Conservation (phyloP, 2,113 vertebrate genomes). For the Sardina pilchardus region DNA sequence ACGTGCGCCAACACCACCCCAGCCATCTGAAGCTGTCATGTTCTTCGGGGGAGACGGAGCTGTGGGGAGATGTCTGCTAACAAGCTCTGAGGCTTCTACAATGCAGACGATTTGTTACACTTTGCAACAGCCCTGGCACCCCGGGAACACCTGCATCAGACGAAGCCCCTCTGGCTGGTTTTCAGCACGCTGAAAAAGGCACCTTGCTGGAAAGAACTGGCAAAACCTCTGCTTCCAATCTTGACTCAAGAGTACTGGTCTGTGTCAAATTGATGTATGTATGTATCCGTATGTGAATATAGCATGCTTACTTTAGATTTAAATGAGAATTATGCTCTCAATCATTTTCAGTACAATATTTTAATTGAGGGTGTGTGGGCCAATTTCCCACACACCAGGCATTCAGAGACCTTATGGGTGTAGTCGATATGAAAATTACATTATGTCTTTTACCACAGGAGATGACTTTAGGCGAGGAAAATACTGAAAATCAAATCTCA, state of each 20-base stretch:
- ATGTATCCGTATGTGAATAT: background rate
- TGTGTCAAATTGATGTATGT: background rate
- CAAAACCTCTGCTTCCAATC: background rate
- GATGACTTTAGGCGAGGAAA: background rate
- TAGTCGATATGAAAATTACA: background rate
- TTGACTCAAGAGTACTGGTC: background rate
- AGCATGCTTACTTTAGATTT: background rate
- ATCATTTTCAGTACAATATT: background rate
- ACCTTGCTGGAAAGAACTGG: background rate
- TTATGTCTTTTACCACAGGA: background rate
- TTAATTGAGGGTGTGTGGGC: background rate
- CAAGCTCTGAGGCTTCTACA: slow-evolving; percentile 1
- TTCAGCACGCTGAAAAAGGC: background rate
- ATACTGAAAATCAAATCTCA: background rate
- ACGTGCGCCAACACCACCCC: background rate
- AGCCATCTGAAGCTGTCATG: slow-evolving; percentile 11
- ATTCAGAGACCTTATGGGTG: background rate
- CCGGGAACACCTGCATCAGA: background rate
- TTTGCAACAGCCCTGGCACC: background rate
- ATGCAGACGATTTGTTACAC: background rate
- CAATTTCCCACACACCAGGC: background rate
- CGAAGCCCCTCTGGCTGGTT: background rate
- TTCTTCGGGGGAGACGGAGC: background rate
- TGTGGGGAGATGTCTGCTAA: background rate
- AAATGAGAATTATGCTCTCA: no score